Evolutionary conservation across 2,113 vertebrate genomes (phyloP).

Genomic region (Nycticebus coucang): DNA sequence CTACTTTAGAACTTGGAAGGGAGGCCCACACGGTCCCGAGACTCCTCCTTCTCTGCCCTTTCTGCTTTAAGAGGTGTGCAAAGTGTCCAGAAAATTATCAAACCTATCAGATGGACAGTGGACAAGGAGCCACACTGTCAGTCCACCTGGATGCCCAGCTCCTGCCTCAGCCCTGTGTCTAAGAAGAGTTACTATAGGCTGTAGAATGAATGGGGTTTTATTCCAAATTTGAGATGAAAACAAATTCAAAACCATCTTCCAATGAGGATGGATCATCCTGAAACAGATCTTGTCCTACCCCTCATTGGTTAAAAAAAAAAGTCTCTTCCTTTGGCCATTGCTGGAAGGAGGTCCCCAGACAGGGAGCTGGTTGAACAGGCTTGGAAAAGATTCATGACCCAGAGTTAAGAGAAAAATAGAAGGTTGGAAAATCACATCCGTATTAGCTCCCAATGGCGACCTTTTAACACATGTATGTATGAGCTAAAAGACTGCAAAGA

Average conservation of each 20-base stretch:
- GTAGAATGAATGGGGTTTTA: background rate
- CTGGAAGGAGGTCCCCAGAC: background rate
- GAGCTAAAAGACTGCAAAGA: rapidly evolving
- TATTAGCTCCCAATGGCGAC: rapidly evolving
- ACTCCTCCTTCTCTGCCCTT: background rate
- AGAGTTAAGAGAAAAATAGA: background rate
- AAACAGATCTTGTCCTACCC: background rate
- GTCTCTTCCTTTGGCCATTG: rapidly evolving
- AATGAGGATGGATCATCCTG: rapidly evolving
- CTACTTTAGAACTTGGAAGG: rapidly evolving
- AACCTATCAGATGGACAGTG: rapidly evolving
- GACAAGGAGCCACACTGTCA: rapidly evolving
- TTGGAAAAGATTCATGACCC: rapidly evolving
- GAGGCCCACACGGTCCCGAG: rapidly evolving
- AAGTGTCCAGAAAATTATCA: background rate
- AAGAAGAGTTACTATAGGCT: rapidly evolving
- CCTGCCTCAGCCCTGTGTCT: rapidly evolving
- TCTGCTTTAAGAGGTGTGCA: background rate
- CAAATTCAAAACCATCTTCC: background rate
- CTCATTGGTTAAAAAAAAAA: rapidly evolving
- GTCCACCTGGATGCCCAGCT: background rate
- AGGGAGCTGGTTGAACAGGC: rapidly evolving
- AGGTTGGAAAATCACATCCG: rapidly evolving
- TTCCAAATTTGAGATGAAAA: background rate
- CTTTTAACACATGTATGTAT: rapidly evolving